Evolutionary conservation across 1,140 invertebrate species (phyloP), one percentile per base, ranked within the genome.

Genomic region (Trachelipus rathkii): DNA sequence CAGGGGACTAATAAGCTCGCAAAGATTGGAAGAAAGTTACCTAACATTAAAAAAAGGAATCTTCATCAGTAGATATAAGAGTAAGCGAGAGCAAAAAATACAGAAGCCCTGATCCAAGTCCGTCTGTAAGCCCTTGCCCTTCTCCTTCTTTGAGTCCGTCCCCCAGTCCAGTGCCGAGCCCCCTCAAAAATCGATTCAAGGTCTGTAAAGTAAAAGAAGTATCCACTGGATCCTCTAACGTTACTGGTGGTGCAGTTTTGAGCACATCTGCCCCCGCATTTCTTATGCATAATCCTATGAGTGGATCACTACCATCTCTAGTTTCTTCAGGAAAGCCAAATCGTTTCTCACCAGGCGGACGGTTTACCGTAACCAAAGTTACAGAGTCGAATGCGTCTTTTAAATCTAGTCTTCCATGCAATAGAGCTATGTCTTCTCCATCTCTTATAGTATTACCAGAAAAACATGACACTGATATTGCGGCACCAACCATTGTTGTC

Each of bases 41-140:
- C 89, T 79, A 11, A 53, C 46, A 73, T 0, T 73, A 72, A 60
- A 24, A 24, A 69, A 73, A 73, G 50, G 60, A 74, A 44, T 82
- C 33, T 33, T 33, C 33, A 33, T 33, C 81, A 72, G 82, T 86
- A 78, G 85, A 87, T 80, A 84, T 85, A 79, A 84, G 86, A 82
- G 84, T 88, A 80, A 85, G 87, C 83, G 83, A 85, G 46, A 86
- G 87, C 44, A 87, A 89, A 70, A 85, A 90, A 76, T 81, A 81
- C 19, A 87, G 89, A 76, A 90, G 89, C 73, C 90, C 90, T 67
- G 88, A 88, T 71, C 90, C 90, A 33, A 90, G 88, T 81, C 90
- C 90, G 70, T 88, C 89, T 77, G 88, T 90, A 72, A 90, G 89
- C 50, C 91, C 91, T 24, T 88, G 89, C 77, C 89, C 90, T 76